These are phyloP conservation scores for Sebastes flavidus DNA, from an alignment of 2,797 vertebrate genomes.

Conservation along the genomic window DNA sequence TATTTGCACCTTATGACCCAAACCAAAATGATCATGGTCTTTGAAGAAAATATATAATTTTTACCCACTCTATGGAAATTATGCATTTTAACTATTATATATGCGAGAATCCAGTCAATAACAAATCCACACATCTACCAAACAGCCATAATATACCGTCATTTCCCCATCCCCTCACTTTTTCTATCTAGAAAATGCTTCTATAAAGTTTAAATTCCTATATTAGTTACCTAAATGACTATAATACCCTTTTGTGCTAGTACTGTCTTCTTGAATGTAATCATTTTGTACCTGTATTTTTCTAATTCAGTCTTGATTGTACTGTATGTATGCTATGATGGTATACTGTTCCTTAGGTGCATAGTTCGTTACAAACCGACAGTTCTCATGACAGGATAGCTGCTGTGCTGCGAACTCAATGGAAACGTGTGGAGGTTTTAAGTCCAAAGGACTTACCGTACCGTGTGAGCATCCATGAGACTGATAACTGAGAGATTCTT, in stretches of 20 bases:
- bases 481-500: conserved; percentile 63
- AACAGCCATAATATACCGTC: conserved; percentile 75
- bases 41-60: conserved; percentile 69
- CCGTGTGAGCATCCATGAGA: conserved; percentile 53
- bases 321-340: conserved; percentile 81
- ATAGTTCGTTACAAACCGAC: conserved; percentile 72
- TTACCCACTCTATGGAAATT: conserved; percentile 62
- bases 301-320: conserved; percentile 87
- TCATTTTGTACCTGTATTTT: conserved; percentile 91
- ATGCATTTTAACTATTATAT: conserved; percentile 68
- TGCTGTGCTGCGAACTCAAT: conserved; percentile 64
- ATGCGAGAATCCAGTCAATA: conserved; percentile 67
- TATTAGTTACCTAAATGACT: conserved; percentile 84
- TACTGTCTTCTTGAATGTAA: conserved; percentile 90
- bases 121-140: conserved; percentile 68
- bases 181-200: conserved; percentile 85
- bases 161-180: conserved; percentile 61
- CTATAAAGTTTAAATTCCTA: conserved; percentile 84
- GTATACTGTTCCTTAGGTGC: conserved; percentile 79
- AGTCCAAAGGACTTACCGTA: conserved; percentile 62
- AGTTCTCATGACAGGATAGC: conserved; percentile 66
- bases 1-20: conserved; percentile 87
- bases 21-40: conserved; percentile 81
- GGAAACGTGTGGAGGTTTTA: conserved; percentile 47
- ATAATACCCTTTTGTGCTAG: conserved; percentile 87